phyloP scores from a whole-genome alignment of 2,888 invertebrate genomes.

The Dione vanillae region DNA sequence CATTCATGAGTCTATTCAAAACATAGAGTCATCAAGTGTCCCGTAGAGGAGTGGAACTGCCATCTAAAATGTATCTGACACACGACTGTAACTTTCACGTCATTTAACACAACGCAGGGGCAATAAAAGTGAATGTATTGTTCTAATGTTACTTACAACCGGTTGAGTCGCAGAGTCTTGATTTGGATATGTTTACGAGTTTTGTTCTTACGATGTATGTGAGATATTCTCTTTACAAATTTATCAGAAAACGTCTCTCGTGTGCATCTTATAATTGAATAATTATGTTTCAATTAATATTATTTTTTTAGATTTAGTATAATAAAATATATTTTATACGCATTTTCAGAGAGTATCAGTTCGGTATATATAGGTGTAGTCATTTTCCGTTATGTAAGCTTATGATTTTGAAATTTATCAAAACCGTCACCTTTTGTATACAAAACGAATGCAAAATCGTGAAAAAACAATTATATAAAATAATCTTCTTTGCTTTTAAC shows the following conservation, averaged over 20 bases:
- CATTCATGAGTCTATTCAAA: slow-evolving; percentile 12
- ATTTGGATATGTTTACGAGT: slow-evolving; percentile 21
- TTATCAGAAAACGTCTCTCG: too few species aligned
- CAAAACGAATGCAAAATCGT: too few species aligned
- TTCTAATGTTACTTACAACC: slow-evolving; percentile 14
- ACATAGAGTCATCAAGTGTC: slow-evolving; percentile 14
- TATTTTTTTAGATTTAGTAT: too few species aligned
- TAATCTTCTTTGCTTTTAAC: neutral
- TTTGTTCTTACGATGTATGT: neutral
- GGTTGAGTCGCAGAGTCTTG: slow-evolving; percentile 15
- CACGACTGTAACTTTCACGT: slow-evolving; percentile 19
- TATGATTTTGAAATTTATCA: too few species aligned
- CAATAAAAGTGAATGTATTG: slow-evolving; percentile 30
- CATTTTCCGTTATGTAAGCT: too few species aligned
- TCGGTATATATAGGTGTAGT: too few species aligned
- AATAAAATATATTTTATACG: too few species aligned
- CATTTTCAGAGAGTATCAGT: too few species aligned
- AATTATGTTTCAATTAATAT: too few species aligned
- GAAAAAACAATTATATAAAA: neutral
- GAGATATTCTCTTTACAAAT: too few species aligned
- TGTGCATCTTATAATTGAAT: too few species aligned
- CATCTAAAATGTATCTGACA: slow-evolving; percentile 28
- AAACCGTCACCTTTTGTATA: too few species aligned
- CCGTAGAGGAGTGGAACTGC: neutral
- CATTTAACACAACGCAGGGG: slow-evolving; percentile 17